Base-by-base conservation (phyloP, 2,888 invertebrate species). In the Pemphredon lugubris region DNA sequence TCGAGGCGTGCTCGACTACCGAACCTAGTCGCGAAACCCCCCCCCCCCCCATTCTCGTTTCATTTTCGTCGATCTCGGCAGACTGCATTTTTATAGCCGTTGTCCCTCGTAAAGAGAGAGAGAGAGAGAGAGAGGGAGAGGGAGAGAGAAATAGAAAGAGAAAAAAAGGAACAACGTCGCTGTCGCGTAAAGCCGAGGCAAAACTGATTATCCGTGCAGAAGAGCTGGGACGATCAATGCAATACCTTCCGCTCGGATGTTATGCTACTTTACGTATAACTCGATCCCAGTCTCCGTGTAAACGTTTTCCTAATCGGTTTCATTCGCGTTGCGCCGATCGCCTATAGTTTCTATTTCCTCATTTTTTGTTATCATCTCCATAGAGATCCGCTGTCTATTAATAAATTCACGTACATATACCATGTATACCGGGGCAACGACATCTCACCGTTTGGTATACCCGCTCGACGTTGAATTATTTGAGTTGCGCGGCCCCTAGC, bases 401-500 rank as follows among this genome's bases (percentile, higher is more conserved):
- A 51, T 40, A 51, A 20, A 40, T n/a, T 45, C 54, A 42, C 51
- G 63, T 45, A n/a, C 3, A 21, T 21, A 21, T 23, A 45, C 13
- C 4, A 21, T 21, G 23, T 21, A 23, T 5, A 11, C 5, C 23
- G 45, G 21, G 23, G n/a, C 16, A 40, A 40, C 18, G 50, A n/a
- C 26, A 16, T 55, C 16, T 2, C 34, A 44, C 45, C 60, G 39
- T 42, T 79, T 66, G 73, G 73, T 73, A 30, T 73, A 26, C 51
- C n/a, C n/a, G 59, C 76, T 78, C 79, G 69, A 76, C 48, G 65
- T 66, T 26, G 57, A 67, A 55, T 59, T 13, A 77, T 71, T 67
- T 65, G 45, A 39, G 37, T 51, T 20, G 21, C n/a, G 11, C 11
- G 23, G 21, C 11, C 23, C n/a, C n/a, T n/a, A n/a, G n/a, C n/a